Base-by-base conservation (phyloP, 2,113 vertebrate genomes). In the Nansenia antarctica region DNA sequence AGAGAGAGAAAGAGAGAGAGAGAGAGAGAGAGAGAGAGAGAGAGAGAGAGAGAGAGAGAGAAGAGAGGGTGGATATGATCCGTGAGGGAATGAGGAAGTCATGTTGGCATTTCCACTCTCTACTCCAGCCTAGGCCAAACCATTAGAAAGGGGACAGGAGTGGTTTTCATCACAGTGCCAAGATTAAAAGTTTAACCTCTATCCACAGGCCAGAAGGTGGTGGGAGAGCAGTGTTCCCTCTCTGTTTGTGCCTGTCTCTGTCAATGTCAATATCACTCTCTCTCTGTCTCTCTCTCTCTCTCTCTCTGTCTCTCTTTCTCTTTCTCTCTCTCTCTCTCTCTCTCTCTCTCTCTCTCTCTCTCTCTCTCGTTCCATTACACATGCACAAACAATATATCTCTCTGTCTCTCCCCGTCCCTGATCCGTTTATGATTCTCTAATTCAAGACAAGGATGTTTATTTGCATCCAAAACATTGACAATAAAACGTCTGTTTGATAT, bases 361-460 rank as follows among this genome's bases (percentile, higher is more conserved):
- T n/a, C n/a, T n/a, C n/a, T n/a, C n/a, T n/a, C n/a, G n/a, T n/a
- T n/a, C n/a, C 31, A 26, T n/a, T 15, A 27, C 8, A 22, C 30
- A 18, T 4, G 32, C 31, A 37, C 5, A 61, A 22, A 3, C 37
- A 8, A 42, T 52, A 29, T 52, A 62, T 79, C 27, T 49, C 39
- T 31, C 27, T 35, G n/a, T 67, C 65, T 42, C 39, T 27, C 55
- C 65, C 71, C 55, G 32, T 69, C 15, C 45, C 22, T 1, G 67
- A 63, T 20, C 68, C 69, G 39, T 62, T 66, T 72, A 39, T 70
- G 65, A 77, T 75, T 64, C 47, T n/a, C n/a, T n/a, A n/a, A n/a
- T n/a, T n/a, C n/a, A n/a, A n/a, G n/a, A n/a, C n/a, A n/a, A n/a
- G n/a, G n/a, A n/a, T n/a, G n/a, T n/a, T 42, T 42, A 42, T 42